Evolutionary conservation across 2,113 vertebrate species (phyloP).

Genomic region (Athene noctua): DNA sequence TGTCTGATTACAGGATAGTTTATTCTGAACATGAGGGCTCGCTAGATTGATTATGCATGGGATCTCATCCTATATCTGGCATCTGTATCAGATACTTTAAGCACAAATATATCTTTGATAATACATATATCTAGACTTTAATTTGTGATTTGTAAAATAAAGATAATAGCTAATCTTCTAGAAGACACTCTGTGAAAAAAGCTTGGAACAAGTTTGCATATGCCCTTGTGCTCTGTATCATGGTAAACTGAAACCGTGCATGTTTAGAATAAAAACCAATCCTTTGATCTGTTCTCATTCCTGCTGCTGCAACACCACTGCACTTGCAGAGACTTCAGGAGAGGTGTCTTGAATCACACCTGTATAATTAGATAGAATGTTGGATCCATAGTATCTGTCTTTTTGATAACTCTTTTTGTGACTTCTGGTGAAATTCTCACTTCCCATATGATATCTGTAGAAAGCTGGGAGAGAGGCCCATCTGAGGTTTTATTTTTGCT

Average conservation of each 20-base stretch:
- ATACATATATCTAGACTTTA: neutral
- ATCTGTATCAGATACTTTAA: neutral
- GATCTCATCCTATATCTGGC: neutral
- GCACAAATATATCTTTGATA: neutral
- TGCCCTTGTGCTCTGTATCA: neutral
- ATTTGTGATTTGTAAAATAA: neutral
- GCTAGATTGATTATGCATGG: neutral
- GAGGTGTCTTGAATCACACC: neutral
- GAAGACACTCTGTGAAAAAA: neutral
- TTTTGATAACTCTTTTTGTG: neutral
- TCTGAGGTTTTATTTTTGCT: neutral
- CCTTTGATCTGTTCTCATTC: neutral
- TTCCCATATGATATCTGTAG: neutral
- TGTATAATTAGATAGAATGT: neutral
- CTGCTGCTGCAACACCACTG: neutral
- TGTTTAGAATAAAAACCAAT: neutral
- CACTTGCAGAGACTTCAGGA: neutral
- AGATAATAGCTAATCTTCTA: neutral
- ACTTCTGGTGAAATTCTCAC: neutral
- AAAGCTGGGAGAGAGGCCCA: neutral
- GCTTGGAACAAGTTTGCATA: neutral
- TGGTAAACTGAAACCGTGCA: neutral
- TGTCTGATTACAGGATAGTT: neutral
- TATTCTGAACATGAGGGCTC: neutral
- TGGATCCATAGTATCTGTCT: neutral